phyloP scores from a whole-genome alignment of 2,797 vertebrate species.

The Botia almorhae region DNA sequence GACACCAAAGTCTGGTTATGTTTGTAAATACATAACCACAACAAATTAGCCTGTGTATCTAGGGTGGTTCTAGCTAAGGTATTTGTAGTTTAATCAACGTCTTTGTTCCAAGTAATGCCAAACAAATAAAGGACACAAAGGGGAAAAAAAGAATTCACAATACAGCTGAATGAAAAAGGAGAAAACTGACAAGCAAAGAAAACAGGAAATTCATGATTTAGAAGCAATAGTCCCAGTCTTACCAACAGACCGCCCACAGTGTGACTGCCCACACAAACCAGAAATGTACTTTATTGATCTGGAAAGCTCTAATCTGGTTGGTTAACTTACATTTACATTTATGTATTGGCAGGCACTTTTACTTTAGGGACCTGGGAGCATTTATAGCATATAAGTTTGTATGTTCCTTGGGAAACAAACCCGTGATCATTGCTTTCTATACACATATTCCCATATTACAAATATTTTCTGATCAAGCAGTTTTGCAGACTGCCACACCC shows the following conservation, averaged over 20 bases:
- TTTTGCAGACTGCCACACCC: not conserved
- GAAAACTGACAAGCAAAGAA: not conserved
- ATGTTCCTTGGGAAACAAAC: not conserved
- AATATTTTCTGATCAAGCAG: not conserved
- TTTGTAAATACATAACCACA: slow-evolving; percentile 2
- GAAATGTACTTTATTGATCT: not conserved
- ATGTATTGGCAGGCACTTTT: not conserved
- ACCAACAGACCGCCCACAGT: not conserved
- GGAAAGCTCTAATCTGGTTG: not conserved
- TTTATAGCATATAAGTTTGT: not conserved
- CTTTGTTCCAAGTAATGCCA: not conserved
- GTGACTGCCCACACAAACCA: not conserved
- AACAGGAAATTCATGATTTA: slow-evolving; percentile 1
- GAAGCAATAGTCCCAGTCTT: not conserved
- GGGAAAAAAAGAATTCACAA: not conserved
- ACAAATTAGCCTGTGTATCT: not conserved
- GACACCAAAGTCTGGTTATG: not conserved
- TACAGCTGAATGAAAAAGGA: not conserved
- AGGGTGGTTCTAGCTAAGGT: not conserved
- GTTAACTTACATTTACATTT: not conserved
- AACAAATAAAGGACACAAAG: not conserved
- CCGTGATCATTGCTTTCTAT: not conserved
- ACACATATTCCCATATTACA: not conserved
- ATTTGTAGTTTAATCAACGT: slow-evolving; percentile 3
- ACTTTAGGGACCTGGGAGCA: not conserved